A percentile compares a stretch with the other conserved stretches of the same genome.
Conservation (phyloP, 2,888 invertebrate genomes). For the Ochlodes sylvanus region DNA sequence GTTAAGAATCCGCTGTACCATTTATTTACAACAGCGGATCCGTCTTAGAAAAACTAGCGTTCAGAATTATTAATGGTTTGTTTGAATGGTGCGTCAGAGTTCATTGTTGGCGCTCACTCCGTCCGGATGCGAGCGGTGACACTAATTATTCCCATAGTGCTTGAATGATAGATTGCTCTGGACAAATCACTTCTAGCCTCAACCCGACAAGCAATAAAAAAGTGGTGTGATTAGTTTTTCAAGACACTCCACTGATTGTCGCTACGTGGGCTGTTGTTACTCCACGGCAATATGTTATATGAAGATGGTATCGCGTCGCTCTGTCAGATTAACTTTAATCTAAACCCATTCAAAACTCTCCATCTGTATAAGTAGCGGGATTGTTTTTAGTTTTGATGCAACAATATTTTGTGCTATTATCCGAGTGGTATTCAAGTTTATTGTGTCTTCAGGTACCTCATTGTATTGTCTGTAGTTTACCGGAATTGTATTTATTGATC, state of each 20-base stretch:
- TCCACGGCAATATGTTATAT: constrained; percentile 72
- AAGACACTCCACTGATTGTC: constrained; percentile 68
- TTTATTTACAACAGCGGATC: constrained; percentile 82
- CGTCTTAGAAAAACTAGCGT: constrained; percentile 80
- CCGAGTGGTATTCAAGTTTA: too few species aligned
- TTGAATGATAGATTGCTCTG: constrained; percentile 83
- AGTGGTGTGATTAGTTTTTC: constrained; percentile 74
- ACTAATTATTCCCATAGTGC: constrained; percentile 84
- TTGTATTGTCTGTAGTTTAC: too few species aligned
- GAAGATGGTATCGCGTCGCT: constrained; percentile 60
- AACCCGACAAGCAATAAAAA: constrained; percentile 73
- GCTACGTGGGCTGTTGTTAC: constrained; percentile 68
- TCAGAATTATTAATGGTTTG: constrained; percentile 83
- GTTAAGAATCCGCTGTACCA: constrained; percentile 80
- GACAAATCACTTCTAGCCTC: constrained; percentile 81
- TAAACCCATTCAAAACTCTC: constrained; percentile 65
- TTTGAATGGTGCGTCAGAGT: constrained; percentile 81
- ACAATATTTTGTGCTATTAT: constrained; percentile 16
- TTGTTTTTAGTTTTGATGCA: constrained; percentile 28
- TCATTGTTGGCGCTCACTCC: constrained; percentile 77
- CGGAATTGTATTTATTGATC: too few species aligned
- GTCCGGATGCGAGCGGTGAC: constrained; percentile 82
- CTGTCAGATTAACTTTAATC: constrained; percentile 66
- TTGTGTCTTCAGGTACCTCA: too few species aligned
- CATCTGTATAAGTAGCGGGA: constrained; percentile 34